Base-by-base conservation (phyloP, 2,113 vertebrate genomes). In the Orthonyx spaldingii region DNA sequence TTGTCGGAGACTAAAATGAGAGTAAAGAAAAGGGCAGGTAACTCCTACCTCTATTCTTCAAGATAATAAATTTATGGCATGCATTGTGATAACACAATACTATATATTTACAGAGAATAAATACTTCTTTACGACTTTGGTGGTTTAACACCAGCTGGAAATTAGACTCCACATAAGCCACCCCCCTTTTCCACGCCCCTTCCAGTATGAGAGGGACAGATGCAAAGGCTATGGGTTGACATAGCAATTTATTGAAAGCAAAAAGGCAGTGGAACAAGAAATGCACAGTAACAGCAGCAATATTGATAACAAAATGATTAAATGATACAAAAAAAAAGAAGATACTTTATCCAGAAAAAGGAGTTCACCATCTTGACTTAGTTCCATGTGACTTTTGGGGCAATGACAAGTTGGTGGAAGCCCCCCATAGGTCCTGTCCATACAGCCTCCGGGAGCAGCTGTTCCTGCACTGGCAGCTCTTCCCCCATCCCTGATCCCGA, bases 321-420 rank as follows among this genome's bases (percentile, higher is more conserved):
- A 60, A 60, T 28, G 18, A 24, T 30, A 12, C 9, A 11, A 41
- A 30, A 33, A 28, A 33, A 26, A 39, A 39, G 20, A 59, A 60
- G 37, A 11, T 42, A 6, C 7, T 60, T 83, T 70, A 35, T 16
- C 16, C 16, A 60, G 32, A 16, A 30, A 57, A 42, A 42, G 6
- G 12, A 35, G 16, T 52, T 70, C 16, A 24, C 46, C 20, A 30
- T 60, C 46, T 42, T 70, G 35, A 69, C 35, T 42, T 35, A 41
- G 7, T 41, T 69, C 30, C 14, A 12, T 0, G 0, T n/a, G 19
- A 24, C 30, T 69, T 14, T 15, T 70, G 24, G 35, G 55, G 42
- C 19, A 50, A 69, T 42, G 47, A 16, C 26, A 50, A 37, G 35
- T 18, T 30, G 26, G 15, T 32, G 16, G 39, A 41, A 59, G 7